These are phyloP conservation scores for Nomada ruficornis DNA, from an alignment of 2,888 invertebrate species.

Conservation along the genomic window DNA sequence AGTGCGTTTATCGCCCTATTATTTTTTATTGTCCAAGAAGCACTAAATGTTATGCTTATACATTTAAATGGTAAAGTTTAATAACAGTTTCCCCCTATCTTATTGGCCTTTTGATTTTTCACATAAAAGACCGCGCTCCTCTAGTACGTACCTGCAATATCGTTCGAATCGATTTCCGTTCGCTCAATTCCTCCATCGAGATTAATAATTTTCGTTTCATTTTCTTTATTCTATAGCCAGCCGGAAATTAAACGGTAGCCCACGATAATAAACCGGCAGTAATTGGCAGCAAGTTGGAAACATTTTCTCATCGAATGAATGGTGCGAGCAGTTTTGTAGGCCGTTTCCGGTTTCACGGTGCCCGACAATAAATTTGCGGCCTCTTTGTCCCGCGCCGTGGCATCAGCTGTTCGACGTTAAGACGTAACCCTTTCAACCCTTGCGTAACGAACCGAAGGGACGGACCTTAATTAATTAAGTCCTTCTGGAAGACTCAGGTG, in stretches of 20 bases:
- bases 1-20: neutral
- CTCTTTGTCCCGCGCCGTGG: slow-evolving; percentile 59
- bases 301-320: slow-evolving; percentile 27
- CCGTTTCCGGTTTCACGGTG: slow-evolving; percentile 43
- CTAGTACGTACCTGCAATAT: neutral
- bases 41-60: no score
- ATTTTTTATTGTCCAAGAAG: neutral
- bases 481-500: slow-evolving; percentile 83
- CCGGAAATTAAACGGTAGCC: slow-evolving; percentile 29
- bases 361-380: slow-evolving; percentile 55
- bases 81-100: neutral
- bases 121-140: neutral
- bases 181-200: neutral
- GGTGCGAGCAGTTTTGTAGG: slow-evolving; percentile 25
- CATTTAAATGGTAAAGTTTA: neutral
- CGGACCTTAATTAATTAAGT: slow-evolving; percentile 83
- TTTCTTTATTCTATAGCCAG: slow-evolving; percentile 2
- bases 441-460: slow-evolving; percentile 75
- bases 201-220: slow-evolving; percentile 2
- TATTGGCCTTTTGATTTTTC: neutral
- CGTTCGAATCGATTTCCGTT: slow-evolving; percentile 14
- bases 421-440: slow-evolving; percentile 76
- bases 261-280: slow-evolving; percentile 22
- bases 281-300: slow-evolving; percentile 38
- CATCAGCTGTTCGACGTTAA: slow-evolving; percentile 79